phyloP scores from a whole-genome alignment of 2,113 vertebrate species.

The Regulus satrapa region DNA sequence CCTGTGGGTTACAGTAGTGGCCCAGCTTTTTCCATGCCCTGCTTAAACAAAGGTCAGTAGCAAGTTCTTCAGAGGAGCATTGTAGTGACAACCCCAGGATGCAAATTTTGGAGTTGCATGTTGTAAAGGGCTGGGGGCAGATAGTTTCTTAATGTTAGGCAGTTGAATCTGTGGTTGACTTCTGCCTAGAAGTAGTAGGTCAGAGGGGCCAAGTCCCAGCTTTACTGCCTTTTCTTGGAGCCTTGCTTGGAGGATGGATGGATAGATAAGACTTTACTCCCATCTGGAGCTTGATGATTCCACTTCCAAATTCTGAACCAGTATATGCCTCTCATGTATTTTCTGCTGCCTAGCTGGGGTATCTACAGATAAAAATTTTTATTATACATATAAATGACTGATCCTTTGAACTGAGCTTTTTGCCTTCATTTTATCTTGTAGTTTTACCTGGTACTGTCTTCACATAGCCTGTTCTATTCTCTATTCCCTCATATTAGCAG shows the following conservation, averaged over 20 bases:
- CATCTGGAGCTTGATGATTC: background rate
- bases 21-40: background rate
- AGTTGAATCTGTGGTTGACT: background rate
- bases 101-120: background rate
- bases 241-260: background rate
- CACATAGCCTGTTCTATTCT: background rate
- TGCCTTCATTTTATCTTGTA: background rate
- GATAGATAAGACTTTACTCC: background rate
- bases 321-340: background rate
- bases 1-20: background rate
- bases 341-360: background rate
- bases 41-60: background rate
- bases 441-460: background rate
- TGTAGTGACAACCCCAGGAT: background rate
- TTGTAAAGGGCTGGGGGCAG: background rate
- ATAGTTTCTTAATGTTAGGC: background rate
- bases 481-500: background rate
- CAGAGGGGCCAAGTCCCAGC: background rate
- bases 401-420: background rate
- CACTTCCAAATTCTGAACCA: background rate
- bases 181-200: background rate
- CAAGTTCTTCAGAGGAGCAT: background rate
- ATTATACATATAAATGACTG: background rate
- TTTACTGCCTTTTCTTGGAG: background rate
- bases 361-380: background rate